Conservation (phyloP, 2,797 vertebrate genomes). For the Agapornis canus region DNA sequence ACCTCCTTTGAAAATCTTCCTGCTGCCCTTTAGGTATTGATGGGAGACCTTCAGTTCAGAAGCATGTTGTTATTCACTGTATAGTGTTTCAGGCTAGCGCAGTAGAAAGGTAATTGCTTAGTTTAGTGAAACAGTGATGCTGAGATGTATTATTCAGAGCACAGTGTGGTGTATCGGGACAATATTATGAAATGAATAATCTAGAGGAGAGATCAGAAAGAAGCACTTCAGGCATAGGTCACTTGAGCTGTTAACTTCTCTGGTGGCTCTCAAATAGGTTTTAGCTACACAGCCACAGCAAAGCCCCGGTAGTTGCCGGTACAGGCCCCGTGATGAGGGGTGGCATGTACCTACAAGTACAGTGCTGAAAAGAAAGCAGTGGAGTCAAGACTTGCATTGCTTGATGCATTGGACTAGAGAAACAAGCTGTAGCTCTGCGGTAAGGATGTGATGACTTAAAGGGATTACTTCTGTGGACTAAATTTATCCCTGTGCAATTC, state of each 20-base stretch:
- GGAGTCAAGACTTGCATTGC: not conserved
- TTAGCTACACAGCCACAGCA: not conserved
- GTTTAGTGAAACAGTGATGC: not conserved
- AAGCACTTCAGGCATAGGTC: not conserved
- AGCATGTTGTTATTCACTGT: not conserved
- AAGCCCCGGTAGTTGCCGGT: not conserved
- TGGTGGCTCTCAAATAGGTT: not conserved
- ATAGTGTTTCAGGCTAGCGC: not conserved
- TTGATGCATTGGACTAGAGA: not conserved
- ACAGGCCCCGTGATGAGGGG: not conserved
- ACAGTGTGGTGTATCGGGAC: not conserved
- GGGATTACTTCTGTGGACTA: constrained; percentile 17
- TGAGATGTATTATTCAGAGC: constrained; percentile 39
- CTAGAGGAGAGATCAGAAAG: constrained; percentile 10
- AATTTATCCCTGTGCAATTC: constrained; percentile 28
- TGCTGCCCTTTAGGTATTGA: not conserved
- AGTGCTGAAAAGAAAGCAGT: not conserved
- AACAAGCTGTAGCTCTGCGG: not conserved
- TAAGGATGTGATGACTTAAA: not conserved
- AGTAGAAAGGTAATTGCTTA: constrained; percentile 35
- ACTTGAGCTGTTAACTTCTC: not conserved
- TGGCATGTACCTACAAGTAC: not conserved
- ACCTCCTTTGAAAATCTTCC: not conserved
- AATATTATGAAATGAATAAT: constrained; percentile 32
- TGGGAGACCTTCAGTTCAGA: not conserved